Percentiles rank a stretch among this genome's conserved stretches.
phyloP scores from a whole-genome alignment of 2,797 vertebrate genomes.

The Rhabdophis nuchalis region DNA sequence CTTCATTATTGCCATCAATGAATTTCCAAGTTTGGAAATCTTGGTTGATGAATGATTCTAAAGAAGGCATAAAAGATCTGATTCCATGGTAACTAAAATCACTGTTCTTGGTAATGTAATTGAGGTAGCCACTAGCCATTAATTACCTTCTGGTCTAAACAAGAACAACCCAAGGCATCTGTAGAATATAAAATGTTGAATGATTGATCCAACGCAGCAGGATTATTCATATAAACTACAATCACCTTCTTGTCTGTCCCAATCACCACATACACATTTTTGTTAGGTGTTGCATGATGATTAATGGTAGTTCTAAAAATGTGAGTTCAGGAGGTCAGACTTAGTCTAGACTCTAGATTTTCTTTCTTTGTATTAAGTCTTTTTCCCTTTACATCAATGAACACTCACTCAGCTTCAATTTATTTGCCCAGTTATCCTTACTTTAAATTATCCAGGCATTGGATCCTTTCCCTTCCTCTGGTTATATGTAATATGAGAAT shows the following conservation, averaged over 20 bases:
- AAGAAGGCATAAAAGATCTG: neutral
- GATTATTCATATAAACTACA: neutral
- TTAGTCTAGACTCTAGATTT: neutral
- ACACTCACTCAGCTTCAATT: neutral
- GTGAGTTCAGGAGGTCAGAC: neutral
- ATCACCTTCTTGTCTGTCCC: neutral
- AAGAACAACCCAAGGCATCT: neutral
- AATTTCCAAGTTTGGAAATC: neutral
- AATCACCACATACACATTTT: neutral
- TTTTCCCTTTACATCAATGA: neutral
- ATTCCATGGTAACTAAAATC: neutral
- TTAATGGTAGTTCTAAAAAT: slow-evolving; percentile 5
- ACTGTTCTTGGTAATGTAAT: neutral
- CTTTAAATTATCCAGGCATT: neutral
- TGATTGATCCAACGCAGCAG: neutral
- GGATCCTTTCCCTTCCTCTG: neutral
- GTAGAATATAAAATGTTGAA: neutral
- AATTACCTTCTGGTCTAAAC: neutral
- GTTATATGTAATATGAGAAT: neutral
- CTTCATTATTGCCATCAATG: neutral
- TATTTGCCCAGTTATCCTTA: neutral
- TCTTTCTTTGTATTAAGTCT: neutral
- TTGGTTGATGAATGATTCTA: neutral
- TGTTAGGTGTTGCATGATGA: neutral
- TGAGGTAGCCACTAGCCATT: neutral